Percentiles rank a stretch among this genome's conserved stretches.
Evolutionary conservation across 2,888 invertebrate genomes (phyloP).

Genomic region (Yponomeuta malinellus): DNA sequence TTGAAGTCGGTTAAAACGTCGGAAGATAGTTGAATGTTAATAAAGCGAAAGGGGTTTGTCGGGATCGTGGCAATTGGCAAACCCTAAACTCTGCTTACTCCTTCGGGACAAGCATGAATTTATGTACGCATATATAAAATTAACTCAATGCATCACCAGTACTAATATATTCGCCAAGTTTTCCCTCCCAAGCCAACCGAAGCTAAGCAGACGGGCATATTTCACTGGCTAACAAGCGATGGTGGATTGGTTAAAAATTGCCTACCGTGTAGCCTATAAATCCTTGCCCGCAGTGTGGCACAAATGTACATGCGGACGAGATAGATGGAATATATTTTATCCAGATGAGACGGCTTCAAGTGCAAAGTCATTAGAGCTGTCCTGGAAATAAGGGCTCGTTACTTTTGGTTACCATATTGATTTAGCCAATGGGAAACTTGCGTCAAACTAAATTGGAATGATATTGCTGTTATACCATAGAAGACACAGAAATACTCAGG

Average conservation of each 20-base stretch:
- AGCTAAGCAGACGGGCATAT: constrained; percentile 25
- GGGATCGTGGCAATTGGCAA: no score
- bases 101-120: no score
- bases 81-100: no score
- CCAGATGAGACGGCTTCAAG: constrained; percentile 7
- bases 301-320: neutral
- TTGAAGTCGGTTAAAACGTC: no score
- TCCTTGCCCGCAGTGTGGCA: constrained; percentile 20
- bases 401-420: no score
- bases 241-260: constrained; percentile 61
- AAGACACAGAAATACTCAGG: no score
- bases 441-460: no score
- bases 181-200: neutral
- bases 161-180: neutral
- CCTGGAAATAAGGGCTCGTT: no score
- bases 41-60: no score
- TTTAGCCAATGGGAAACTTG: no score
- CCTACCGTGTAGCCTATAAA: constrained; percentile 53
- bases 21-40: no score
- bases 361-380: neutral
- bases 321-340: constrained; percentile 15
- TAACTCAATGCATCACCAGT: neutral
- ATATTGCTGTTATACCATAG: no score
- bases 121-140: neutral
- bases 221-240: constrained; percentile 43